These are phyloP conservation scores for Pseudomugil tenellus DNA, from an alignment of 2,797 vertebrate species.

Conservation along the genomic window DNA sequence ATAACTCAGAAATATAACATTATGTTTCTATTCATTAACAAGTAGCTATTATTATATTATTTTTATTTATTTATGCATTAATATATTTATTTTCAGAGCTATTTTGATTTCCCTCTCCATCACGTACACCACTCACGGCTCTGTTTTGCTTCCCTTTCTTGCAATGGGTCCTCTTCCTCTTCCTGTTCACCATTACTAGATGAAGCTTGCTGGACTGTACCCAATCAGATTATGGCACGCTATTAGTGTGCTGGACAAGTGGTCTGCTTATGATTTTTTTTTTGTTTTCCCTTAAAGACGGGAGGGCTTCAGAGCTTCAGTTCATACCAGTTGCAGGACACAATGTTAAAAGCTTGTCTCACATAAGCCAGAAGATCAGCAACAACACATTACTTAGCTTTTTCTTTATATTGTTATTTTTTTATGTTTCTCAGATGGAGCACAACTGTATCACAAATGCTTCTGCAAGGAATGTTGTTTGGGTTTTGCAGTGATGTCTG, in stretches of 20 bases:
- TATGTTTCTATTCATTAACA: neutral
- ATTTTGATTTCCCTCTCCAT: slow-evolving; percentile 4
- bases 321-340: slow-evolving; percentile 8
- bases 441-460: neutral
- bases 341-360: slow-evolving; percentile 24
- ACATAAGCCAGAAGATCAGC: slow-evolving; percentile 21
- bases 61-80: neutral
- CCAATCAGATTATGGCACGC: slow-evolving; percentile 86
- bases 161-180: slow-evolving; percentile 91
- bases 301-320: slow-evolving; percentile 23
- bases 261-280: slow-evolving; percentile 55
- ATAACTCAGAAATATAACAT: neutral
- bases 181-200: slow-evolving; percentile 89
- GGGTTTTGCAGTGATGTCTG: neutral
- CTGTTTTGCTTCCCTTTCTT: slow-evolving; percentile 89
- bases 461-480: slow-evolving; percentile 2
- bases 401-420: neutral
- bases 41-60: neutral
- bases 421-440: neutral
- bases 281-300: slow-evolving; percentile 18
- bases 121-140: slow-evolving; percentile 50
- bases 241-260: slow-evolving; percentile 71
- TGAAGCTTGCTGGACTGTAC: slow-evolving; percentile 83
- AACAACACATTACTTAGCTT: slow-evolving; percentile 5
- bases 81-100: neutral